Percentiles rank a stretch among this genome's conserved stretches.
Conservation (phyloP, 2,797 vertebrate genomes). For the Arnoldichthys spilopterus region DNA sequence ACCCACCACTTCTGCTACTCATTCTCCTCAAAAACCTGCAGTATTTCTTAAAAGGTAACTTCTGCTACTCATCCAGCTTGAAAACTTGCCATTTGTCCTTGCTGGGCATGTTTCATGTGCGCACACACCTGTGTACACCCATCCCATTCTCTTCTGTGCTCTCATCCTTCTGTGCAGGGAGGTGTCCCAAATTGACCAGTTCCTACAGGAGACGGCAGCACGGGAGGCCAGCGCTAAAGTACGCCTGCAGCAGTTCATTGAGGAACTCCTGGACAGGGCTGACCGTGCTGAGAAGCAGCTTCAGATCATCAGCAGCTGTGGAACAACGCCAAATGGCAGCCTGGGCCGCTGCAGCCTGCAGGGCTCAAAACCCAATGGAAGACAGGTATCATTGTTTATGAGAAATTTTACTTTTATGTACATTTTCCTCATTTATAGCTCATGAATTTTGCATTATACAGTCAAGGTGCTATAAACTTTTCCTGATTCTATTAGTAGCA, state of each 20-base stretch:
- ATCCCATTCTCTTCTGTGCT: not conserved
- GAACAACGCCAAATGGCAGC: constrained; percentile 93
- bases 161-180: constrained; percentile 79
- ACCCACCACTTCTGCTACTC: too few relatives aligned
- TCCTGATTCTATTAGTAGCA: too few relatives aligned
- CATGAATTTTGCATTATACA: too few relatives aligned
- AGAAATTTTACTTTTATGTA: too few relatives aligned
- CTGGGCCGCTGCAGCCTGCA: constrained; percentile 89
- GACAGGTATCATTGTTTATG: constrained; percentile 70
- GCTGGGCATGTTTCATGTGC: not conserved
- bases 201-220: constrained; percentile 96
- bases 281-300: constrained; percentile 97
- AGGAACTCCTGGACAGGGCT: constrained; percentile 95
- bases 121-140: not conserved
- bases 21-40: too few relatives aligned
- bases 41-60: too few relatives aligned
- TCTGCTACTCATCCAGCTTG: too few relatives aligned
- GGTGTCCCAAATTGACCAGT: constrained; percentile 95
- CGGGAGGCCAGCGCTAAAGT: constrained; percentile 97
- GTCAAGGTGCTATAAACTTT: too few relatives aligned
- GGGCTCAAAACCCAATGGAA: constrained; percentile 79
- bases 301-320: constrained; percentile 98
- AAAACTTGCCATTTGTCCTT: too few relatives aligned
- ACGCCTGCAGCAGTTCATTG: constrained; percentile 97
- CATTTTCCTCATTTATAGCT: too few relatives aligned